phyloP scores from a whole-genome alignment of 2,888 invertebrate genomes.

The Glaucopsyche alexis region DNA sequence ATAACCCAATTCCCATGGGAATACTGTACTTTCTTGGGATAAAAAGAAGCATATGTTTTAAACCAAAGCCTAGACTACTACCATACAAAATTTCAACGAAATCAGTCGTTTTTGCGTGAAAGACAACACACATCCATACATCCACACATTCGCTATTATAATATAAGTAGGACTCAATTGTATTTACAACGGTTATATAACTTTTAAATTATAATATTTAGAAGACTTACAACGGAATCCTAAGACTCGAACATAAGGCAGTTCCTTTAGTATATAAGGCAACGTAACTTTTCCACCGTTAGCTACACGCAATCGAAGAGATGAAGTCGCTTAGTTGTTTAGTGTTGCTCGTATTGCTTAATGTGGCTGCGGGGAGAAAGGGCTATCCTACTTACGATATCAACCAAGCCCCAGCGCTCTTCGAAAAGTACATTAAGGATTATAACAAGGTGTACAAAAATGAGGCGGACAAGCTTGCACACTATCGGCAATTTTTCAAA shows the following conservation, averaged over 20 bases:
- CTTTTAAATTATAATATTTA: background rate
- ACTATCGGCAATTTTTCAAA: conserved; percentile 46
- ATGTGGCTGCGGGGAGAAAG: conserved; percentile 39
- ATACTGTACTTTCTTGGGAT: too few species aligned
- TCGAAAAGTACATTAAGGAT: conserved; percentile 48
- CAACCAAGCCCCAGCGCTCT: conserved; percentile 43
- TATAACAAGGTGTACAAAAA: conserved; percentile 48
- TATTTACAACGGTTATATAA: background rate
- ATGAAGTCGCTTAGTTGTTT: conserved; percentile 30
- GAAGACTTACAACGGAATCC: background rate
- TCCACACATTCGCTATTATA: too few species aligned
- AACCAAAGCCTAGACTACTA: too few species aligned
- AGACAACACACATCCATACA: too few species aligned
- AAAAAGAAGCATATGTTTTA: too few species aligned
- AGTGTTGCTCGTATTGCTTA: conserved; percentile 7
- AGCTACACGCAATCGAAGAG: background rate
- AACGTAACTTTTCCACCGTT: background rate
- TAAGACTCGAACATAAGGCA: background rate
- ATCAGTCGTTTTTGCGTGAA: too few species aligned
- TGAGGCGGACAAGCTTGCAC: conserved; percentile 46
- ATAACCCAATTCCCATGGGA: too few species aligned
- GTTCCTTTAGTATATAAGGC: too few species aligned
- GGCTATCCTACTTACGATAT: conserved; percentile 44
- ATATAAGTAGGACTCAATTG: too few species aligned
- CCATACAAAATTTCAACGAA: too few species aligned